Evolutionary conservation across 2,888 invertebrate genomes (phyloP).

Genomic region (Polylopha cassiicola): DNA sequence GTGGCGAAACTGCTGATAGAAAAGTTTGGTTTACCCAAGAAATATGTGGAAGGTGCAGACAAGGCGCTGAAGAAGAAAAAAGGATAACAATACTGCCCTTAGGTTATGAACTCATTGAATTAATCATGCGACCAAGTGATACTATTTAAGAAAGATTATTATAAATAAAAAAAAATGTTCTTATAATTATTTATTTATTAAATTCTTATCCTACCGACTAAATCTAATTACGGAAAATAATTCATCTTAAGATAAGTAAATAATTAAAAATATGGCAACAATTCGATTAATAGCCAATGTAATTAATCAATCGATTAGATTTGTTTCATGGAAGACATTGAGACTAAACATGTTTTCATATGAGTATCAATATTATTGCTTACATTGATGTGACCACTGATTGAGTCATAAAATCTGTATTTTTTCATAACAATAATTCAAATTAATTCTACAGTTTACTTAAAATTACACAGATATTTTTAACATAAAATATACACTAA

Average conservation of each 20-base stretch:
- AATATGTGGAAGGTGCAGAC: slow-evolving; percentile 85
- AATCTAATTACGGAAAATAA: slow-evolving; percentile 16
- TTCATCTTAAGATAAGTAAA: slow-evolving; percentile 3
- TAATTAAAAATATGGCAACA: slow-evolving; percentile 13
- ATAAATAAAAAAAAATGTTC: slow-evolving; percentile 28
- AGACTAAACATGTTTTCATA: slow-evolving; percentile 28
- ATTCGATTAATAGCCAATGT: slow-evolving; percentile 2
- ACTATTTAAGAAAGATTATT: slow-evolving; percentile 22
- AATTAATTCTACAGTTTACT: slow-evolving; percentile 20
- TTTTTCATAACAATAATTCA: slow-evolving; percentile 16
- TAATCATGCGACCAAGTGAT: slow-evolving; percentile 10
- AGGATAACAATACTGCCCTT: slow-evolving; percentile 27
- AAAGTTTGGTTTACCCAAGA: slow-evolving; percentile 86
- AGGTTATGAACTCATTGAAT: not conserved
- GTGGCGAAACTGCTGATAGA: slow-evolving; percentile 78
- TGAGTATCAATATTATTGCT: slow-evolving; percentile 22
- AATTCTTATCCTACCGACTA: slow-evolving; percentile 20
- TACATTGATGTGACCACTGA: slow-evolving; percentile 12
- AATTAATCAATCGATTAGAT: slow-evolving; percentile 1
- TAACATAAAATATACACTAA: slow-evolving; percentile 2
- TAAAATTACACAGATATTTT: not conserved
- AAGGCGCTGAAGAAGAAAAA: slow-evolving; percentile 84
- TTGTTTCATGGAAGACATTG: slow-evolving; percentile 34
- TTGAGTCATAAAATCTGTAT: slow-evolving; percentile 19
- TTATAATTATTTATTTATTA: slow-evolving; percentile 26